Conservation (phyloP, 2,113 vertebrate species). For the Mobula hypostoma region DNA sequence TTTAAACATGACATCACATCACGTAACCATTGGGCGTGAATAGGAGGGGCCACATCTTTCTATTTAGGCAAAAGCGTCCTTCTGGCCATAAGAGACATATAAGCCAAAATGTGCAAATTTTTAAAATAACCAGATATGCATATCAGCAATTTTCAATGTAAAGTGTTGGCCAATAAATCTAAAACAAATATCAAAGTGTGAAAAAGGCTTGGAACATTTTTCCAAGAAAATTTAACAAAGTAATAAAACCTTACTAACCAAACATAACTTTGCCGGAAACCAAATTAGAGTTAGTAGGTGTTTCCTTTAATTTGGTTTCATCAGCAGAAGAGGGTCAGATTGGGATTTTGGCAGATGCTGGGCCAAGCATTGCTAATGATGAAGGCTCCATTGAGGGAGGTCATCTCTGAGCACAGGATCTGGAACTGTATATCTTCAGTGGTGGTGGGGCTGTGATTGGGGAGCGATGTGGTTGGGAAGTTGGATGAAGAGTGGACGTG, state of each 20-base stretch:
- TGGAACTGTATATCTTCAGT: background rate
- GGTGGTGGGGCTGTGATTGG: background rate
- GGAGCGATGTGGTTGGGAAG: no score
- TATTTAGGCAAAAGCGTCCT: no score
- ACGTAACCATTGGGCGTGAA: no score
- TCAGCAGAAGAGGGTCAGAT: background rate
- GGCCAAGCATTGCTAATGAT: background rate
- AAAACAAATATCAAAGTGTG: background rate
- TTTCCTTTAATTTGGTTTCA: no score
- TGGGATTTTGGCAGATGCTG: background rate
- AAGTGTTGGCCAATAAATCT: background rate
- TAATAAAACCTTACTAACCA: background rate
- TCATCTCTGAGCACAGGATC: background rate
- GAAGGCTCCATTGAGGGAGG: background rate
- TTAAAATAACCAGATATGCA: background rate
- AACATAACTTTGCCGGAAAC: background rate
- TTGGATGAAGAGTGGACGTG: background rate
- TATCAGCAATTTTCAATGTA: background rate
- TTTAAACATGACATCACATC: no score
- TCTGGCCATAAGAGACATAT: no score
- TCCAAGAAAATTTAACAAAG: background rate
- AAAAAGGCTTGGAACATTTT: background rate
- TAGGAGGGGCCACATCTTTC: no score
- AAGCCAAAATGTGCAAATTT: no score
- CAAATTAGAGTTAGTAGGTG: background rate